Percentiles rank a stretch among this genome's conserved stretches.
These are phyloP conservation scores for Diarsia rubi DNA, from an alignment of 2,888 invertebrate species.

Conservation along the genomic window DNA sequence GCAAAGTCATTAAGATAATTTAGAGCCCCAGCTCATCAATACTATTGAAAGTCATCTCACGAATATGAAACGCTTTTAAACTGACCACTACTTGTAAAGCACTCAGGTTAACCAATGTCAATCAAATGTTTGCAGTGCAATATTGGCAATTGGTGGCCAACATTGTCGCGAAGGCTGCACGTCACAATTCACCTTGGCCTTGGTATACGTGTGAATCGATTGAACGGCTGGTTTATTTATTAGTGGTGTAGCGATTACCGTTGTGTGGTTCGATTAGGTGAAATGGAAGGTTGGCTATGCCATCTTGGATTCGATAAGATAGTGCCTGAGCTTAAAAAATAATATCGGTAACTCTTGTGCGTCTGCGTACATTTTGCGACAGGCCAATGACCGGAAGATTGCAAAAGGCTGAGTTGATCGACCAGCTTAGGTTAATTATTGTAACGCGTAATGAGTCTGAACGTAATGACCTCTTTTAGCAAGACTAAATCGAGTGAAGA, in stretches of 20 bases:
- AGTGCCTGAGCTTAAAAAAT: too few species aligned
- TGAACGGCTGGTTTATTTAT: slow-evolving; percentile 31
- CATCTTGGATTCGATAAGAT: neutral
- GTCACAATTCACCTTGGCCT: slow-evolving; percentile 52
- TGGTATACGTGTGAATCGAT: slow-evolving; percentile 51
- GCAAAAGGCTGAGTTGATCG: neutral
- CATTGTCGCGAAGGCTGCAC: slow-evolving; percentile 36
- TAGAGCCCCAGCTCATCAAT: too few species aligned
- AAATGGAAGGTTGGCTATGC: neutral
- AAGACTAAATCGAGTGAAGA: neutral
- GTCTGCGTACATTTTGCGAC: neutral
- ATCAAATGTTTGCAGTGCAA: slow-evolving; percentile 18
- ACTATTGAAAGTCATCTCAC: neutral
- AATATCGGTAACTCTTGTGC: too few species aligned
- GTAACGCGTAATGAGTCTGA: neutral
- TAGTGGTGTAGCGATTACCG: slow-evolving; percentile 18
- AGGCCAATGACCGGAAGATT: neutral
- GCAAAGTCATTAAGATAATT: too few species aligned
- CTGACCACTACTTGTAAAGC: neutral
- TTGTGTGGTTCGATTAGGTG: neutral
- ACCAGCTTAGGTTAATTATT: neutral
- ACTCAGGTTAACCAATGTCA: slow-evolving; percentile 37
- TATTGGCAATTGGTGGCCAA: slow-evolving; percentile 43
- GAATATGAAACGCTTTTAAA: neutral
- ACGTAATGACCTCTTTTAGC: neutral